Evolutionary conservation across 2,888 invertebrate genomes (phyloP).

Genomic region (Cybosia mesomella): DNA sequence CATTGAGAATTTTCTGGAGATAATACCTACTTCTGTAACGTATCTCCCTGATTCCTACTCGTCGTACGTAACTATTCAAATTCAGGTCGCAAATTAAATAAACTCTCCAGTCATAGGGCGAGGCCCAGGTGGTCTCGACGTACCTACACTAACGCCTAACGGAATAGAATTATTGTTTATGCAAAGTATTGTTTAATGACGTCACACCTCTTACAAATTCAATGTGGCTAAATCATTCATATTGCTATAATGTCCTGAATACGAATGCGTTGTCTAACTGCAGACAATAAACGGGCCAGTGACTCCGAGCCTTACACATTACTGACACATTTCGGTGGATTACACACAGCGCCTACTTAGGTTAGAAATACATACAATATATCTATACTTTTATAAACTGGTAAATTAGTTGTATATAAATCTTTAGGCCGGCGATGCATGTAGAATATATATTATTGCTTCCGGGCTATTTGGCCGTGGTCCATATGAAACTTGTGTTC

Average conservation of each 20-base stretch:
- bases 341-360: not conserved
- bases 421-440: too few relatives aligned
- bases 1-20: too few relatives aligned
- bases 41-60: too few relatives aligned
- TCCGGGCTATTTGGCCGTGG: too few relatives aligned
- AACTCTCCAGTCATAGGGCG: not conserved
- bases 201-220: conserved; percentile 22
- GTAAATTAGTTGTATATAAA: too few relatives aligned
- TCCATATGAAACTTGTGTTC: too few relatives aligned
- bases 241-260: conserved; percentile 25
- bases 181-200: conserved; percentile 22
- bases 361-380: not conserved
- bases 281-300: conserved; percentile 18
- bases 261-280: conserved; percentile 7
- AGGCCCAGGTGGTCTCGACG: not conserved
- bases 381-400: not conserved
- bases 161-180: conserved; percentile 13
- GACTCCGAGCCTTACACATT: conserved; percentile 11
- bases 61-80: not conserved
- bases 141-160: conserved; percentile 14
- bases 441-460: too few relatives aligned
- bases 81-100: not conserved
- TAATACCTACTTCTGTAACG: too few relatives aligned
- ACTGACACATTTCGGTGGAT: conserved; percentile 5
- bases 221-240: conserved; percentile 25